Evolutionary conservation across 2,888 invertebrate genomes (phyloP).

Genomic region (Drosophila phalerata): DNA sequence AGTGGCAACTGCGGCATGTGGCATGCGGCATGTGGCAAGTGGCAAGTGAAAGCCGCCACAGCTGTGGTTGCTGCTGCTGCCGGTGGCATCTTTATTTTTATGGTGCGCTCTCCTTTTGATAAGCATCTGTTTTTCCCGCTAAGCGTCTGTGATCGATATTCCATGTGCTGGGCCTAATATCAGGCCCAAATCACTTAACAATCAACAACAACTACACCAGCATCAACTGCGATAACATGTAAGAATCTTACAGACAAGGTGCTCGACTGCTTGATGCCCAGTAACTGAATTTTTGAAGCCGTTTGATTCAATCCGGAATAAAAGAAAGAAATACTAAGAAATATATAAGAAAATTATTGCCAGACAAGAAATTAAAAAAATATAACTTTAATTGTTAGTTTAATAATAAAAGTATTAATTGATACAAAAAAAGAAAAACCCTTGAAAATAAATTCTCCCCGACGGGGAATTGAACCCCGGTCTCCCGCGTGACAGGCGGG

Average conservation of each 20-base stretch:
- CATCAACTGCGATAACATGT: slow-evolving; percentile 47
- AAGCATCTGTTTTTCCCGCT: slow-evolving; percentile 30
- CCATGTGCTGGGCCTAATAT: slow-evolving; percentile 42
- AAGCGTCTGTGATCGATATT: slow-evolving; percentile 36
- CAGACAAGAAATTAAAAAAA: too few relatives aligned
- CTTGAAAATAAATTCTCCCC: too few relatives aligned
- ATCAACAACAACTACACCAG: slow-evolving; percentile 55
- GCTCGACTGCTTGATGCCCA: neutral
- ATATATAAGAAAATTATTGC: too few relatives aligned
- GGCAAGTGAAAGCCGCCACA: slow-evolving; percentile 63
- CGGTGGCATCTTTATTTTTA: slow-evolving; percentile 77
- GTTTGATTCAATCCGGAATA: too few relatives aligned
- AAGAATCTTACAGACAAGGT: slow-evolving; percentile 2
- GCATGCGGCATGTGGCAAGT: slow-evolving; percentile 14
- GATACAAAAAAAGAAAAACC: too few relatives aligned
- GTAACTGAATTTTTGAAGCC: too few relatives aligned
- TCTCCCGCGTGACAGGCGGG: too few relatives aligned
- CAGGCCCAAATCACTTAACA: slow-evolving; percentile 73
- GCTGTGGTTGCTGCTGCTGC: slow-evolving; percentile 25
- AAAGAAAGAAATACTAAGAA: too few relatives aligned
- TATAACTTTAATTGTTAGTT: too few relatives aligned
- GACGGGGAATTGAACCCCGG: too few relatives aligned
- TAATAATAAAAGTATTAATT: too few relatives aligned
- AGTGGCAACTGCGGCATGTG: slow-evolving; percentile 12
- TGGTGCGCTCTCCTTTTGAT: slow-evolving; percentile 25